Evolutionary conservation across 2,113 vertebrate species (phyloP).

Genomic region (Petroica traversi): DNA sequence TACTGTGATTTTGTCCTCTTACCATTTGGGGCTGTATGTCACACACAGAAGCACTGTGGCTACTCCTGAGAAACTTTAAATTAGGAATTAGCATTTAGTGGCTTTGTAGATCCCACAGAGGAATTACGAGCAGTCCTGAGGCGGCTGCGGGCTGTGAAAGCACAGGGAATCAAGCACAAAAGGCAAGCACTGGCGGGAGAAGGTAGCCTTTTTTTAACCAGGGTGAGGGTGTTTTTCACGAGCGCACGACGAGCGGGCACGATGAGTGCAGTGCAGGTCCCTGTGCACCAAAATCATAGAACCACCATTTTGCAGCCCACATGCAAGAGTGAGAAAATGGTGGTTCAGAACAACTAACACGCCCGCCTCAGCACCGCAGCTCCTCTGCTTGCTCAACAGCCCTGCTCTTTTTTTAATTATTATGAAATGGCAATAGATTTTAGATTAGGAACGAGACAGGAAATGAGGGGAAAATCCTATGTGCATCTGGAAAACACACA

Average conservation of each 20-base stretch:
- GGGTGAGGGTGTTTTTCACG: neutral
- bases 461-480: conserved; percentile 31
- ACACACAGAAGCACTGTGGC: neutral
- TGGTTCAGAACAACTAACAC: conserved; percentile 48
- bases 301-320: conserved; percentile 72
- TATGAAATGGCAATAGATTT: conserved; percentile 47
- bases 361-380: neutral
- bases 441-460: conserved; percentile 58
- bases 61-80: conserved; percentile 16
- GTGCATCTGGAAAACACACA: conserved; percentile 44
- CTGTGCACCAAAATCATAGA: conserved; percentile 40
- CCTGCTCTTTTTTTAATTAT: conserved; percentile 28
- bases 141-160: neutral
- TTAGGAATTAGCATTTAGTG: neutral
- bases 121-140: conserved; percentile 10
- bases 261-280: neutral
- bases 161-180: neutral
- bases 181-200: neutral
- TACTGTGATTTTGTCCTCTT: conserved; percentile 11
- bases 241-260: neutral
- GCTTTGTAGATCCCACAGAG: conserved; percentile 5
- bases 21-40: neutral
- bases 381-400: conserved; percentile 14
- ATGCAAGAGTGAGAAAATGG: conserved; percentile 67
- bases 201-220: neutral